phyloP scores from a whole-genome alignment of 2,888 invertebrate genomes.

The Bursaphelenchus okinawaensis region DNA sequence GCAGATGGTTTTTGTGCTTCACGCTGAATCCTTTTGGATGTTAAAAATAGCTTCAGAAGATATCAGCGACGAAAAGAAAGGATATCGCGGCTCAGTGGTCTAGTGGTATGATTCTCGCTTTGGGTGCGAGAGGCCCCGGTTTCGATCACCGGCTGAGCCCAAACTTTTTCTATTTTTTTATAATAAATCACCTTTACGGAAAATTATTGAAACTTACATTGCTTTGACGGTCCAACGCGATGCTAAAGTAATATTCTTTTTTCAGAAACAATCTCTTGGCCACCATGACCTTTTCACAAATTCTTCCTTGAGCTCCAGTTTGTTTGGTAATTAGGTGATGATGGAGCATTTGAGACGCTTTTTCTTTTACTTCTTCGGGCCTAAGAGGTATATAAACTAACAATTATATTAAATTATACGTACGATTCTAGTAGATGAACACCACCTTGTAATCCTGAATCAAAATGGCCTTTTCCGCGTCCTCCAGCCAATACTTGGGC shows the following conservation, averaged over 20 bases:
- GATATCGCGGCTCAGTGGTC: slow-evolving; percentile 27
- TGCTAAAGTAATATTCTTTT: slow-evolving; percentile 92
- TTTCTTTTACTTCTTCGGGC: slow-evolving; percentile 23
- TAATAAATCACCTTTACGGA: no score
- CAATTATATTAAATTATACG: no score
- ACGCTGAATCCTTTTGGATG: slow-evolving; percentile 92
- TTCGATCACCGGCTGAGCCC: slow-evolving; percentile 41
- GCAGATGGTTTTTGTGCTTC: no score
- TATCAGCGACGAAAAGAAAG: no score
- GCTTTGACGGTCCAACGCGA: slow-evolving; percentile 80
- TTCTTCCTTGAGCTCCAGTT: slow-evolving; percentile 84
- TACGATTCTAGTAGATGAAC: slow-evolving; percentile 63
- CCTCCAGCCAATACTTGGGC: slow-evolving; percentile 88
- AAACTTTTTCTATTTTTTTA: neutral
- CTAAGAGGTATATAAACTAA: no score
- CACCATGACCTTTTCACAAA: slow-evolving; percentile 84
- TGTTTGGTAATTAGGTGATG: slow-evolving; percentile 91
- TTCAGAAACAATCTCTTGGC: slow-evolving; percentile 87
- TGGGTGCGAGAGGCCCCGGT: slow-evolving; percentile 55
- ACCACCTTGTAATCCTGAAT: slow-evolving; percentile 93
- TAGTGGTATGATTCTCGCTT: slow-evolving; percentile 56
- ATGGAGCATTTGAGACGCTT: slow-evolving; percentile 73
- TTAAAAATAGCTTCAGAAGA: slow-evolving; percentile 65
- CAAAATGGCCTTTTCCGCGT: slow-evolving; percentile 90
- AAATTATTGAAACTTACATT: no score